Evolutionary conservation across 2,113 vertebrate species (phyloP).

Genomic region (Sylvietta virens): DNA sequence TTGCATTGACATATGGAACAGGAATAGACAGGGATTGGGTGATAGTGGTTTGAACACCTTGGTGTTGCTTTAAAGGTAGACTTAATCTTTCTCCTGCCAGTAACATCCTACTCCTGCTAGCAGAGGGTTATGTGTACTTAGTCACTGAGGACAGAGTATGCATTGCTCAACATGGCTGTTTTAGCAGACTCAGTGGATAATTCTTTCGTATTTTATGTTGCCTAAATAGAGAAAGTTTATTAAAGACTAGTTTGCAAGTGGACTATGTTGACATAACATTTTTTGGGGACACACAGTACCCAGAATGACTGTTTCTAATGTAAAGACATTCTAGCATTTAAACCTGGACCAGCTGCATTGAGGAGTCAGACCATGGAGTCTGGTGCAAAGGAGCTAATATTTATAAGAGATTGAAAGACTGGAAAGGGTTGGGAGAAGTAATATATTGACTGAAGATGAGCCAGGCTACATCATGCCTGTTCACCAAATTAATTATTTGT

Average conservation of each 20-base stretch:
- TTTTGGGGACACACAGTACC: neutral
- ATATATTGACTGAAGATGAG: constrained; percentile 41
- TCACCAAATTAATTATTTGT: constrained; percentile 60
- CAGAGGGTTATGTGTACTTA: neutral
- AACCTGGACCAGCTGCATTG: neutral
- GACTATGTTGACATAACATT: neutral
- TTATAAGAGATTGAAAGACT: neutral
- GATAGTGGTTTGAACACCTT: neutral
- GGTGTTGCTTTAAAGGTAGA: neutral
- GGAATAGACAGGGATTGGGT: neutral
- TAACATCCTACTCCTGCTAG: neutral
- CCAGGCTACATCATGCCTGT: neutral
- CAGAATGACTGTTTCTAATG: neutral
- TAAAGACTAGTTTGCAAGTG: neutral
- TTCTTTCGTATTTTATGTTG: neutral
- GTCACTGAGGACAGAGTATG: neutral
- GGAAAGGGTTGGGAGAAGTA: constrained; percentile 36
- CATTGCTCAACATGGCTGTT: neutral
- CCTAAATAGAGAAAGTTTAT: neutral
- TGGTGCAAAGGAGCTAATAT: neutral
- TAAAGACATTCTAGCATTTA: neutral
- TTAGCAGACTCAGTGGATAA: neutral
- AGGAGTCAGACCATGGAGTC: neutral
- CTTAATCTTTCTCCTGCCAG: neutral
- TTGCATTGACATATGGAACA: neutral